Evolutionary conservation across 2,113 vertebrate genomes (phyloP).

Genomic region (Platichthys flesus): DNA sequence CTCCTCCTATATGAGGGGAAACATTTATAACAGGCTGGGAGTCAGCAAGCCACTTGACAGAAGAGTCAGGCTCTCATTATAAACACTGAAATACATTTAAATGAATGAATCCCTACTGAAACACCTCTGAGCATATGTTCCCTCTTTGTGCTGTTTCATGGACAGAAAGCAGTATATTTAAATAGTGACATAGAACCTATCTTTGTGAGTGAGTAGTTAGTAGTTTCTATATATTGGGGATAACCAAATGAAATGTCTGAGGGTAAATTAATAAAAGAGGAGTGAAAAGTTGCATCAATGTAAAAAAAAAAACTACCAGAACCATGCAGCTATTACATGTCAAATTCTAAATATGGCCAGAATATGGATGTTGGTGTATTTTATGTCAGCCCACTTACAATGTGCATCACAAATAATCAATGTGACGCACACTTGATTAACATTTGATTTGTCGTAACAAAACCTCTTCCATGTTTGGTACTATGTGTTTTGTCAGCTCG

Average conservation of each 20-base stretch:
- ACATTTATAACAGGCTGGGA: neutral
- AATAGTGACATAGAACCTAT: slow-evolving; percentile 1
- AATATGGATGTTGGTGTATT: too few species aligned
- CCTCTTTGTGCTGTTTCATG: slow-evolving; percentile 15
- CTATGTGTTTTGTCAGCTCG: too few species aligned
- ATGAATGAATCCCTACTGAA: neutral
- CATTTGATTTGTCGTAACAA: too few species aligned
- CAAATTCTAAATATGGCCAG: too few species aligned
- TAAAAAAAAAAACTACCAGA: neutral
- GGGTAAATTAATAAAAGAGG: neutral
- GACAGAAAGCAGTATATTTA: slow-evolving; percentile 4
- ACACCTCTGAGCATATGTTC: neutral
- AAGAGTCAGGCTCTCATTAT: slow-evolving; percentile 7
- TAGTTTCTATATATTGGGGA: neutral
- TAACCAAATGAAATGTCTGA: neutral
- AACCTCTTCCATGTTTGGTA: too few species aligned
- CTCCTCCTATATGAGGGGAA: neutral
- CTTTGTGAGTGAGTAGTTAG: slow-evolving; percentile 21
- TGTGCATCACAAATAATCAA: too few species aligned
- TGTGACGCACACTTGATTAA: too few species aligned
- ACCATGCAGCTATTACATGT: neutral
- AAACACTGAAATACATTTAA: slow-evolving; percentile 16
- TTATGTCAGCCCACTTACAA: too few species aligned
- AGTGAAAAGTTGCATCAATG: neutral
- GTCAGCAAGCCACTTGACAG: neutral